Evolutionary conservation across 2,113 vertebrate species (phyloP), one percentile per base, ranked within the genome.

Genomic region (Menidia beryllina): DNA sequence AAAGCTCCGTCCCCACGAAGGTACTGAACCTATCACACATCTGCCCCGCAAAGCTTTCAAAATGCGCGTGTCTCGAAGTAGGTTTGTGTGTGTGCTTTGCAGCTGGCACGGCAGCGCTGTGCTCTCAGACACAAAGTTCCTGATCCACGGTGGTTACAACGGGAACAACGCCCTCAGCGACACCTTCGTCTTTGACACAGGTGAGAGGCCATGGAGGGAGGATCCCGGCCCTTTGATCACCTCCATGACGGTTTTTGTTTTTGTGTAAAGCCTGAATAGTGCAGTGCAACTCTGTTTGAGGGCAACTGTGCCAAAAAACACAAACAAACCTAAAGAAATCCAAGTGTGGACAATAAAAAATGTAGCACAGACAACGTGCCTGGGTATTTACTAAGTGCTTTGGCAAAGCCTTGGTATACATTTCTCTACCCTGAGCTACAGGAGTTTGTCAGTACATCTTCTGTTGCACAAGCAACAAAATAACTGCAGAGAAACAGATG

Each of bases 101-200:
- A 94, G 91, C 56, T 94, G 93, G 93, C 93, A 92, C 9, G 89
- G 94, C 59, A 91, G 89, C 1, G 86, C 83, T 2, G 86, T 88
- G 11, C 69, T 93, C 43, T 93, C 92, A 12, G 87, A 91, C 56
- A 83, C 82, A 25, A 84, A 83, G 77, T 92, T 94, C 76, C 80
- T 94, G 61, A 87, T 94, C 50, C 90, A 92, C 9, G 92, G 92
- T 0, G 93, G 93, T 10, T 92, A 92, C 81, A 91, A 93, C 24
- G 91, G 90, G 50, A 92, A 90, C 68, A 75, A 88, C 24, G 91
- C 93, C 19, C 87, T 93, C 43, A 82, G 68, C 30, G 92, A 94
- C 73, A 38, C 78, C 1, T 92, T 93, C 75, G 51, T 93, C 76
- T 95, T 94, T 56, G 89, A 93, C 51, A 93, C 70, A 62, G 92